A percentile compares a stretch with the other conserved stretches of the same genome.
Conservation (phyloP, 2,797 vertebrate genomes). For the Coregonus ussuriensis region DNA sequence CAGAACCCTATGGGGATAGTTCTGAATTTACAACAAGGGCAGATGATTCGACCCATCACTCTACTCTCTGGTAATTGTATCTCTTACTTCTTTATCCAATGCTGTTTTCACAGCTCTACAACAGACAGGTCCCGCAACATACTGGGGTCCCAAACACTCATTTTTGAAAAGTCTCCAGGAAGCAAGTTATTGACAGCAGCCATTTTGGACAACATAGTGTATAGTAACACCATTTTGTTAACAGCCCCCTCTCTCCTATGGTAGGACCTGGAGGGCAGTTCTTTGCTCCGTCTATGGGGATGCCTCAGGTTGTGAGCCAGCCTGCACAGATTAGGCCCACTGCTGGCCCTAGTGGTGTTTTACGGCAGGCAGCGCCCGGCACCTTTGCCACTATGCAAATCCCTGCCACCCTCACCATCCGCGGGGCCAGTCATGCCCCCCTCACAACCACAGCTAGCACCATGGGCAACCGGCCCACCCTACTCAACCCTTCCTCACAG, state of each 20-base stretch:
- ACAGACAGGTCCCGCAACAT: neutral
- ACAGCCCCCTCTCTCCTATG: neutral
- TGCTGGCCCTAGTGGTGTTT: slow-evolving; percentile 47
- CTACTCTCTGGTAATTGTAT: slow-evolving; percentile 83
- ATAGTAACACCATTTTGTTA: neutral
- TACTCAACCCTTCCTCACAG: slow-evolving; percentile 48
- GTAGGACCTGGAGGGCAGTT: neutral
- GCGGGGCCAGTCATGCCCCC: slow-evolving; percentile 66
- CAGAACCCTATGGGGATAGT: slow-evolving; percentile 84
- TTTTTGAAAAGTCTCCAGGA: neutral
- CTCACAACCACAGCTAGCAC: slow-evolving; percentile 70
- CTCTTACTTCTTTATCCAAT: too few relatives aligned
- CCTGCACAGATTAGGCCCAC: slow-evolving; percentile 75
- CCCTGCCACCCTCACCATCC: slow-evolving; percentile 86
- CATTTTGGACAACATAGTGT: neutral
- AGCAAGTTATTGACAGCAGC: neutral
- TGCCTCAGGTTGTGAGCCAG: slow-evolving; percentile 76
- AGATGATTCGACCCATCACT: slow-evolving; percentile 88
- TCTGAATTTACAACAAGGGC: slow-evolving; percentile 90
- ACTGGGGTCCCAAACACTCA: neutral
- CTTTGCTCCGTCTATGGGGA: neutral
- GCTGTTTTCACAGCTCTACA: neutral
- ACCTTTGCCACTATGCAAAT: slow-evolving; percentile 84
- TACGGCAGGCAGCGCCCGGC: slow-evolving; percentile 49
- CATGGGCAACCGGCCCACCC: slow-evolving; percentile 66